A percentile compares a stretch with the other conserved stretches of the same genome.
Evolutionary conservation across 2,113 vertebrate species (phyloP).

Genomic region (Calidris pygmaea): DNA sequence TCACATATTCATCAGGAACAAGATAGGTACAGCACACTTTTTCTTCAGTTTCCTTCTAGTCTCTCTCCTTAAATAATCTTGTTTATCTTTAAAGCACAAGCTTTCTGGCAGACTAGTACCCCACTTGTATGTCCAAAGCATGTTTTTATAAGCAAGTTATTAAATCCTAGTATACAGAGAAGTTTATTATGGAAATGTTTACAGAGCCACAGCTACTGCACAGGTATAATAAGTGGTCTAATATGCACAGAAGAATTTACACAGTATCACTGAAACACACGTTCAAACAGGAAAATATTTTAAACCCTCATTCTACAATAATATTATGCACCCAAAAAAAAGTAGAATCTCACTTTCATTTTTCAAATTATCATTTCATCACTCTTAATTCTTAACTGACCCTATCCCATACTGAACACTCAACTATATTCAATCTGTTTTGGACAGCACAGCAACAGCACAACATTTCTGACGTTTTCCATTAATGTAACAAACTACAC

Average conservation of each 20-base stretch:
- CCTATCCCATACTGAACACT: neutral
- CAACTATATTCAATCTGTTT: neutral
- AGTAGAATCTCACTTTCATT: neutral
- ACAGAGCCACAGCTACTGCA: neutral
- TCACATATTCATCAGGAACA: neutral
- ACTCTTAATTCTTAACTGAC: neutral
- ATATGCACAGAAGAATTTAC: neutral
- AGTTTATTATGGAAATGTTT: slow-evolving; percentile 23
- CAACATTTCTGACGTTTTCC: slow-evolving; percentile 18
- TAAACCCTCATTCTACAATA: neutral
- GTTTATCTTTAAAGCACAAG: slow-evolving; percentile 8
- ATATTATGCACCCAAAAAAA: neutral
- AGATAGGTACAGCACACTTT: neutral
- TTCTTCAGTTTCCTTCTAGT: neutral
- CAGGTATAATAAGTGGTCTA: neutral
- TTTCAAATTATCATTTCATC: neutral
- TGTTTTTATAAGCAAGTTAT: neutral
- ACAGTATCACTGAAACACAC: neutral
- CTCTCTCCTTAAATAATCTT: neutral
- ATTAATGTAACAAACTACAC: neutral
- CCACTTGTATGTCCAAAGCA: neutral
- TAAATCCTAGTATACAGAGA: neutral
- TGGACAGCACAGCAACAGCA: neutral
- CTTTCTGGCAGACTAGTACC: neutral
- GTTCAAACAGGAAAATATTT: neutral